Evolutionary conservation across 1,140 invertebrate genomes (phyloP), one percentile per base, ranked within the genome.

Genomic region (Drosophila triauraria): DNA sequence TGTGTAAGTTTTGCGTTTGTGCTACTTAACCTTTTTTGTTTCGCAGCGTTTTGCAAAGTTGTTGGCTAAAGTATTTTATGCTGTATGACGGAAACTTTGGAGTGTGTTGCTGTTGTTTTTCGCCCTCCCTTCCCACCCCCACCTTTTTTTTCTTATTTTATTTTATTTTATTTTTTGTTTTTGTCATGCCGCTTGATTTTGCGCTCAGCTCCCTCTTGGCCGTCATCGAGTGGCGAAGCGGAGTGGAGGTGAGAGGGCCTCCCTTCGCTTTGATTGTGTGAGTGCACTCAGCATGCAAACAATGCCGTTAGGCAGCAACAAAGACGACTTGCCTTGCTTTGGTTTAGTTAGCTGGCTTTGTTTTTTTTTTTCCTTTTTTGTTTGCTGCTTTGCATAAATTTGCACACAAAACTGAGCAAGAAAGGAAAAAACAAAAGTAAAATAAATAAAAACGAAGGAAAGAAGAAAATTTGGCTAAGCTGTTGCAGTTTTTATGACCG

Each of bases 401-500:
- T 85, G 61, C 62, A 75, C 62, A 63, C 60, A 61, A 60, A 56
- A 30, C 27, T 60, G 64, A n/a, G 42, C 17, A 15, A 46, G 44
- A 48, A 59, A 50, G 13, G 48, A 32, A 38, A 57, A 42, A 56
- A 68, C 3, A 32, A 12, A 35, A 59, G 17, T 15, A 32, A 43
- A 48, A 6, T 15, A 17, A 30, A 74, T 44, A 51, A 65, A 51
- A 67, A 40, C 12, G 38, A 2, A 42, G 58, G 17, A 42, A 61
- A 50, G 38, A 67, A 30, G 38, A 70, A 69, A 54, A 67, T 77
- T 78, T 44, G 50, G 57, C 69, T 51, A 61, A 60, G 60, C 61
- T 63, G 67, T 69, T 81, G 82, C 82, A 69, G 81, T 85, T 69
- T 77, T 82, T 86, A 82, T 82, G 75, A 77, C 54, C 78, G 62